phyloP scores from a whole-genome alignment of 2,888 invertebrate genomes.

The Drosophila hamatofila region DNA sequence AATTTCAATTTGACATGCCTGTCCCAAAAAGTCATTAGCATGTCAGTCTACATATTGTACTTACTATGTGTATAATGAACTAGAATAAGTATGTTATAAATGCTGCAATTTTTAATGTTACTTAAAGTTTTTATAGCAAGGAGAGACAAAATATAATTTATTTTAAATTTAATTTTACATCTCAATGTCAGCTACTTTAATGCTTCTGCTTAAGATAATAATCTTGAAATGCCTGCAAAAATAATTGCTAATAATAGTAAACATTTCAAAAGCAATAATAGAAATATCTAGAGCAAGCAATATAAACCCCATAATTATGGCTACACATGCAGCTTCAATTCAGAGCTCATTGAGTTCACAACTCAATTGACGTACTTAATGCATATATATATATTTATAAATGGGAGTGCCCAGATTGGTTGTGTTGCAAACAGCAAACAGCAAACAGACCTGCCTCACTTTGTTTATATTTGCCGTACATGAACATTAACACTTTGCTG shows the following conservation, averaged over 20 bases:
- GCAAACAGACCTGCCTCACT: conserved; percentile 21
- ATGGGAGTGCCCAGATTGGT: conserved; percentile 23
- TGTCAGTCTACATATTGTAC: conserved; percentile 9
- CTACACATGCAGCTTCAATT: conserved; percentile 1
- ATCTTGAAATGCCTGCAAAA: conserved; percentile 25
- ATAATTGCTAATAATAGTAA: conserved; percentile 53
- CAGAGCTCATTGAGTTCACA: conserved; percentile 9
- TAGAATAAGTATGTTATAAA: not conserved
- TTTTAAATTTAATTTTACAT: conserved; percentile 17
- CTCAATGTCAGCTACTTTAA: not conserved
- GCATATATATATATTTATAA: not conserved
- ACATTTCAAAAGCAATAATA: conserved; percentile 29
- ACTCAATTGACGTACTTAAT: conserved; percentile 7
- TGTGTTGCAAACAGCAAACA: conserved; percentile 18
- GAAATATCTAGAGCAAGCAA: not conserved
- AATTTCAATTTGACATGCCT: conserved; percentile 44
- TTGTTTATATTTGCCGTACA: conserved; percentile 43
- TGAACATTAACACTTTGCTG: conserved; percentile 49
- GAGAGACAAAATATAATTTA: too few relatives aligned
- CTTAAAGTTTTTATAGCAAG: not conserved
- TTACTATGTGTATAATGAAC: not conserved
- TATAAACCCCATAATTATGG: not conserved
- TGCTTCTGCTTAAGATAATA: conserved; percentile 8
- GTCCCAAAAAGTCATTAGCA: conserved; percentile 47
- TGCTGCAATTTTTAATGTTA: not conserved